Conservation (phyloP, 2,888 invertebrate genomes). For the Lamproptera curius region DNA sequence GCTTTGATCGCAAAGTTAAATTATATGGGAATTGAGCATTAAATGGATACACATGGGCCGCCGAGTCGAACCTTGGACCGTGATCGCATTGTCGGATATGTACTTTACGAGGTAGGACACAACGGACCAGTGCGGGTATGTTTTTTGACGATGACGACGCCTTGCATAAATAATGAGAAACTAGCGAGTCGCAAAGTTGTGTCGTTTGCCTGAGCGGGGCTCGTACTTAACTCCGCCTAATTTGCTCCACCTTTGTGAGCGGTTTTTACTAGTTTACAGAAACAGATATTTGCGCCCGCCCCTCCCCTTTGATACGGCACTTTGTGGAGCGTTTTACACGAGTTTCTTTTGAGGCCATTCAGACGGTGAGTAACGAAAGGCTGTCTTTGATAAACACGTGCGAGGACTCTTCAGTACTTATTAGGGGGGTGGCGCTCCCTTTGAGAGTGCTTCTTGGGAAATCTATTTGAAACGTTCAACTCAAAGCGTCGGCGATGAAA, state of each 20-base stretch:
- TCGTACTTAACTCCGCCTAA: slow-evolving; percentile 77
- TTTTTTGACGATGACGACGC: slow-evolving; percentile 65
- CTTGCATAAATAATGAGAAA: slow-evolving; percentile 74
- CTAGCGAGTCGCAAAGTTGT: slow-evolving; percentile 70
- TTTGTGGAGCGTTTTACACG: slow-evolving; percentile 78
- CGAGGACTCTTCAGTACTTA: slow-evolving; percentile 79
- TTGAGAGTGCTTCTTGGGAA: slow-evolving; percentile 76
- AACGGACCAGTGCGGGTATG: slow-evolving; percentile 28
- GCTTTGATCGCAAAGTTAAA: slow-evolving; percentile 79
- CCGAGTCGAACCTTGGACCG: slow-evolving; percentile 34
- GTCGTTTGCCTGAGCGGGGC: slow-evolving; percentile 67
- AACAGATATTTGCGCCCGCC: slow-evolving; percentile 78
- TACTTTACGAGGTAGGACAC: slow-evolving; percentile 32
- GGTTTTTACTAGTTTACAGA: slow-evolving; percentile 79
- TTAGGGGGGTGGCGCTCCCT: slow-evolving; percentile 78
- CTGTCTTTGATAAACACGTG: slow-evolving; percentile 79
- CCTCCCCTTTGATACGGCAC: slow-evolving; percentile 76
- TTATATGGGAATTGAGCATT: slow-evolving; percentile 79
- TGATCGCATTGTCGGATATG: slow-evolving; percentile 49
- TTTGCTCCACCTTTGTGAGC: slow-evolving; percentile 76
- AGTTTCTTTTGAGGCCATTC: slow-evolving; percentile 79
- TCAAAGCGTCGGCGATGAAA: slow-evolving; percentile 72
- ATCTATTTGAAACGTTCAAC: slow-evolving; percentile 77
- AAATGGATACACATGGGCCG: slow-evolving; percentile 74
- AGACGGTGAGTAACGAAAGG: slow-evolving; percentile 79